These are phyloP conservation scores for Himalopsyche japonica DNA, from an alignment of 2,888 invertebrate species.

Conservation along the genomic window DNA sequence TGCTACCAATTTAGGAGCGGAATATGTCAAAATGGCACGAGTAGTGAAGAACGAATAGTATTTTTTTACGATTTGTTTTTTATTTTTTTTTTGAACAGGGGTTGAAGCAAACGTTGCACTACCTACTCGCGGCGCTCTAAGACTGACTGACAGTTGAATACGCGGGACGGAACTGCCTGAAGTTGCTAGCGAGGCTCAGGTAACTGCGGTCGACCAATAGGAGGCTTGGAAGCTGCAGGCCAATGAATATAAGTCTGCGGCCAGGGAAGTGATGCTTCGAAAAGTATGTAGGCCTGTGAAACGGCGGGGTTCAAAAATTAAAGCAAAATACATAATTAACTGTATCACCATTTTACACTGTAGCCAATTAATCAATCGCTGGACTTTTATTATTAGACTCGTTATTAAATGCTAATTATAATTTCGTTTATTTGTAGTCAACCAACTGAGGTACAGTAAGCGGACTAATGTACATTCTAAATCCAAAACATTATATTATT, in stretches of 20 bases:
- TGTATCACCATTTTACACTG: neutral
- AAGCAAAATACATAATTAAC: neutral
- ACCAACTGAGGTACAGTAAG: too few relatives aligned
- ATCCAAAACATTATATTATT: too few relatives aligned
- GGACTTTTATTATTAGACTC: neutral
- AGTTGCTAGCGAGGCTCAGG: conserved; percentile 18
- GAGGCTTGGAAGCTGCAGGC: conserved; percentile 1
- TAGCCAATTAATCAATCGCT: neutral
- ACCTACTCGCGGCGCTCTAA: conserved; percentile 7
- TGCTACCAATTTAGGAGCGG: neutral
- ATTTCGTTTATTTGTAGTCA: too few relatives aligned
- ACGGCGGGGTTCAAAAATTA: neutral
- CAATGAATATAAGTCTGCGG: conserved; percentile 17
- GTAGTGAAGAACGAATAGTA: neutral
- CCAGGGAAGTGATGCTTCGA: conserved; percentile 3
- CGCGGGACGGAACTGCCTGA: conserved; percentile 16
- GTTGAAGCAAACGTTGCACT: neutral
- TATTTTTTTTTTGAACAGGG: neutral
- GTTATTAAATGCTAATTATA: neutral
- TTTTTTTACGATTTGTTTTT: conserved; percentile 19
- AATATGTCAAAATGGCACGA: conserved; percentile 24
- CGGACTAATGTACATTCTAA: too few relatives aligned
- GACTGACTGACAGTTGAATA: conserved; percentile 25
- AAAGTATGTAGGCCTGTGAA: conserved; percentile 1
- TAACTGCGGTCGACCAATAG: conserved; percentile 21